Percentiles rank a stretch among this genome's conserved stretches.
These are phyloP conservation scores for Dryobotodes eremita DNA, from an alignment of 2,888 invertebrate species.

Conservation along the genomic window DNA sequence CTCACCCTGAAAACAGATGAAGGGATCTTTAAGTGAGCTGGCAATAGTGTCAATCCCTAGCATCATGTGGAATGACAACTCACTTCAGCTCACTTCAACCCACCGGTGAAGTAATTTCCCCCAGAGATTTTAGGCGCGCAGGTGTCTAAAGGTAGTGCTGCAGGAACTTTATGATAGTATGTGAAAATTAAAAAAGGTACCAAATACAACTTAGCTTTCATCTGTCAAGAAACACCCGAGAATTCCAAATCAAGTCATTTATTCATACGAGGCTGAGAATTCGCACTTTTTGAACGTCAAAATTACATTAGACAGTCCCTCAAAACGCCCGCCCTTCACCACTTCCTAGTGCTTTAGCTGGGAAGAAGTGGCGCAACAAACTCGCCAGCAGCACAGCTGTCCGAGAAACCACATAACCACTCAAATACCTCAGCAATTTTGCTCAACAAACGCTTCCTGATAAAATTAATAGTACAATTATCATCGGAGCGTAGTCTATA, in stretches of 20 bases:
- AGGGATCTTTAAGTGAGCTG: neutral
- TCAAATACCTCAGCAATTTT: slow-evolving; percentile 22
- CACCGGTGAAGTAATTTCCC: too few relatives aligned
- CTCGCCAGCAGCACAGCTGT: neutral
- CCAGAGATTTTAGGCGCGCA: too few relatives aligned
- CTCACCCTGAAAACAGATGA: neutral
- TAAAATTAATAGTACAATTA: slow-evolving; percentile 57
- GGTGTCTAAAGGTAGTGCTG: neutral
- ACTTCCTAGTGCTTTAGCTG: too few relatives aligned
- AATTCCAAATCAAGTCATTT: neutral
- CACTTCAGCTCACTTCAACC: too few relatives aligned
- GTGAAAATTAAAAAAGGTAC: neutral
- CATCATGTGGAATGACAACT: too few relatives aligned
- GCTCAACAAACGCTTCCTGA: slow-evolving; percentile 46
- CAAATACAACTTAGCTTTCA: neutral
- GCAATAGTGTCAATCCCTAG: too few relatives aligned
- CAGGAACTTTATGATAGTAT: too few relatives aligned
- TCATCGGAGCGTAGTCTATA: slow-evolving; percentile 60
- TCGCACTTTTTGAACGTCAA: neutral
- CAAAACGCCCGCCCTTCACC: neutral
- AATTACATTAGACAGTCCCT: neutral
- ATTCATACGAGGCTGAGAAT: neutral
- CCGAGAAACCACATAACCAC: neutral
- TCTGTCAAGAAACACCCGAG: neutral
- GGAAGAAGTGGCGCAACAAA: neutral